Base-by-base conservation (phyloP, 2,888 invertebrate genomes). In the Leptopilina drosophilae region DNA sequence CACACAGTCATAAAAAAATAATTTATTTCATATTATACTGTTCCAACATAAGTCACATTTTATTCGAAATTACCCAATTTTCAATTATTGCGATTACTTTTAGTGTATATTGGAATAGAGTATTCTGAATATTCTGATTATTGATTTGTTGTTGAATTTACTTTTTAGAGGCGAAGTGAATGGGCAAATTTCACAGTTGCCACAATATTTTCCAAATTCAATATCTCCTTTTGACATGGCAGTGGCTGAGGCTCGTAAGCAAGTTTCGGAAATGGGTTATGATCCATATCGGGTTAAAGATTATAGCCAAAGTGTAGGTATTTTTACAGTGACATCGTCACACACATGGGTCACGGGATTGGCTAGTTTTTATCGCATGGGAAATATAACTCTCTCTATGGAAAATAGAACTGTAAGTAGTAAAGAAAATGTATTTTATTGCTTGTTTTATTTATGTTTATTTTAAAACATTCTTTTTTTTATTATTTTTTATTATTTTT, bases 221-320 rank as follows among this genome's bases (percentile, higher is more conserved):
- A 96, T 97, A 85, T 95, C 97, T 14, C 97, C 97, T 0, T 93
- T 97, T 80, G 97, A 98, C 88, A 96, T 96, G 94, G 95, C 96
- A 3, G 94, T 98, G 64, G 94, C 96, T 0, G 95, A 96, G 87
- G 94, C 94, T 0, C 93, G 97, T 11, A 95, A 95, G 85, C 94
- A 95, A 87, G 95, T 97, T 0, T 92, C 94, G 1, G 90, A 93
- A 33, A 93, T 94, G 92, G 93, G 95, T 2, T 94, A 94, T 87
- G 98, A 98, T 92, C 98, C 98, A 0, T 96, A 95, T 84, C 93
- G 93, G 88, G 90, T 97, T 11, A 94, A 95, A 5, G 95, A 96
- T 89, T 95, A 96, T 87, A 95, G 95, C 85, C 95, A 95, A 80
- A 95, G 94, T 0, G 94, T 90, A 6, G 96, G 96, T 15, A 92